Evolutionary conservation across 1,140 invertebrate species (phyloP), one percentile per base, ranked within the genome.

Genomic region (Lucilia sericata): DNA sequence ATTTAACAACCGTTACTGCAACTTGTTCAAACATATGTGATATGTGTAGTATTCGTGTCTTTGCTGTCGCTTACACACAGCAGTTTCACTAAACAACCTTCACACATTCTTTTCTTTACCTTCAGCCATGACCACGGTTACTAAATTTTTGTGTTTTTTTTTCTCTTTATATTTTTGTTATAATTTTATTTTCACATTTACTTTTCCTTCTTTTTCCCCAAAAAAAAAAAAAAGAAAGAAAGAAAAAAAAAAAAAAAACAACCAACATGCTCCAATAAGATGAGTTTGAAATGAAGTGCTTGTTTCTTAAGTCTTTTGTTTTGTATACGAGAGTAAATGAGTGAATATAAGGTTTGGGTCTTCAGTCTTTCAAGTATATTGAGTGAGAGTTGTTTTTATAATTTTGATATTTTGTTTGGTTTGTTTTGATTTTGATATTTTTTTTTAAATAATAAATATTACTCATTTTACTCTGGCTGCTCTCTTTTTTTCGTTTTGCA

Each of bases 81-180:
- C 49, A 49, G n/a, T 84, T 84, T 84, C 80, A 84, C 84, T 87
- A 90, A 90, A 90, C 89, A 90, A 90, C 89, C 89, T 90, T 90
- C 89, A 90, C 89, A 90, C 89, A 90, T 90, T 90, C 89, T 90
- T 90, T 90, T 88, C 88, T 90, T 90, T 88, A 88, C 87, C 88
- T 90, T 90, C 88, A 89, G 87, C 89, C 89, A 90, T 90, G 89
- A 90, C 89, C 89, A 90, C 87, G 89, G 89, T 89, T 90, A 90
- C 89, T 90, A 89, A 90, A 88, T 86, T 85, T 85, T 30, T 13
- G n/a, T 81, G 2, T 82, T 85, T 83, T 85, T n/a, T 87, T 74
- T 74, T 83, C 84, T 83, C 55, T 17, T 19, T 42, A 4, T 30
- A 21, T 81, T 74, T 81, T 84, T 21, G 25, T 70, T 82, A 17